A percentile compares a stretch with the other conserved stretches of the same genome.
phyloP scores from a whole-genome alignment of 2,113 vertebrate species.

The Poeciliopsis occidentalis region DNA sequence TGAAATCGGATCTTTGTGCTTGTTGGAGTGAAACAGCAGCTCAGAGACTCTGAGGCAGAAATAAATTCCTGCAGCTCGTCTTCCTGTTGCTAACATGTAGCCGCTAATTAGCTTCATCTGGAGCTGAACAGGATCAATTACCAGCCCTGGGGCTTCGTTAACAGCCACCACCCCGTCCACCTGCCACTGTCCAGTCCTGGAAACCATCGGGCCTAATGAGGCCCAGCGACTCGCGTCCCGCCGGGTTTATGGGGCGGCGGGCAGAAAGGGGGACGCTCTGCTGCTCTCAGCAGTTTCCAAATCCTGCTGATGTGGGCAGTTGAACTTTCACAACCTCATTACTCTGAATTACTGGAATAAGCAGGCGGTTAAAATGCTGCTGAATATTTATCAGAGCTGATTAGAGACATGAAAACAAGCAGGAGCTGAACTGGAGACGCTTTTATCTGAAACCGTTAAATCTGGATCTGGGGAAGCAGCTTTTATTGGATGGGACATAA shows the following conservation, averaged over 20 bases:
- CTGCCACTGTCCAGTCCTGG: constrained; percentile 22
- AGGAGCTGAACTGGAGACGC: background rate
- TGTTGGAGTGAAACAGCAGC: background rate
- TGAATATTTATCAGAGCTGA: constrained; percentile 7
- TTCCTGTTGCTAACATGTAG: constrained; percentile 7
- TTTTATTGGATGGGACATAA: background rate
- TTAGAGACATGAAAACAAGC: background rate
- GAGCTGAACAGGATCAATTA: constrained; percentile 6
- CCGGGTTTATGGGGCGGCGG: constrained; percentile 12
- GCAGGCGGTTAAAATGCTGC: background rate
- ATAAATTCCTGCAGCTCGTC: background rate
- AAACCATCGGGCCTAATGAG: constrained; percentile 49
- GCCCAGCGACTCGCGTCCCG: constrained; percentile 23
- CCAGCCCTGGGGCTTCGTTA: constrained; percentile 3
- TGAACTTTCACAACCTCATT: constrained; percentile 23
- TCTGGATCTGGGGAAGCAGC: background rate
- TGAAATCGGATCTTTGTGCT: background rate
- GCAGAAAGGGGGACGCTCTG: constrained; percentile 6
- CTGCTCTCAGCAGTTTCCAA: constrained; percentile 39
- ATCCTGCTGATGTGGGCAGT: constrained; percentile 33
- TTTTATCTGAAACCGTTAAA: background rate
- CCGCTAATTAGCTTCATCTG: constrained; percentile 34
- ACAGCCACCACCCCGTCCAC: constrained; percentile 6
- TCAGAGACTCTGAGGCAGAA: background rate
- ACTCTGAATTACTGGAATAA: constrained; percentile 25